phyloP scores from a whole-genome alignment of 2,113 vertebrate species.

The Mixornis gularis region DNA sequence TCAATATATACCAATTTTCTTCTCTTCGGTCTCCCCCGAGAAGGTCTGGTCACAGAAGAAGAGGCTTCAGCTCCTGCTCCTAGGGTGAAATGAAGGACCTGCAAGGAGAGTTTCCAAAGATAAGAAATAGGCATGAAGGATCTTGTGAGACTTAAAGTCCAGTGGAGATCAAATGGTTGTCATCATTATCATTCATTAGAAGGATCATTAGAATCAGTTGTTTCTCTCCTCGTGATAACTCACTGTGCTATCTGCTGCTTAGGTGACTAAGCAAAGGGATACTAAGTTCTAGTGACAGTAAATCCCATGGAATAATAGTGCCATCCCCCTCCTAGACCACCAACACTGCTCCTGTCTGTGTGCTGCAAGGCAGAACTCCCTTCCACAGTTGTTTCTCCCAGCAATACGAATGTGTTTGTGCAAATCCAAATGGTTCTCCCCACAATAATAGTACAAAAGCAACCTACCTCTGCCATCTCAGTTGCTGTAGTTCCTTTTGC shows the following conservation, averaged over 20 bases:
- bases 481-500: conserved; percentile 77
- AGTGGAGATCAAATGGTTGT: background rate
- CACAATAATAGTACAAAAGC: fast-evolving
- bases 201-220: too few relatives aligned
- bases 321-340: background rate
- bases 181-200: too few relatives aligned
- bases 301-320: background rate
- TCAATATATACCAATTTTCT: conserved; percentile 26
- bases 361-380: background rate
- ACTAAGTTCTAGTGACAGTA: background rate
- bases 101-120: background rate
- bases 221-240: background rate
- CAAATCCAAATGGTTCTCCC: background rate
- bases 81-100: conserved; percentile 47
- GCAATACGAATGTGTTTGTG: background rate
- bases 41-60: conserved; percentile 9
- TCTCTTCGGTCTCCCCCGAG: conserved; percentile 24
- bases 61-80: background rate
- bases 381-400: background rate
- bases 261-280: background rate
- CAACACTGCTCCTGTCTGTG: background rate
- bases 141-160: background rate
- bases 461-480: conserved; percentile 83
- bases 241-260: background rate
- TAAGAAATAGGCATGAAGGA: background rate